Evolutionary conservation across 2,888 invertebrate species (phyloP).

Genomic region (Brachynemurus nebulosus): DNA sequence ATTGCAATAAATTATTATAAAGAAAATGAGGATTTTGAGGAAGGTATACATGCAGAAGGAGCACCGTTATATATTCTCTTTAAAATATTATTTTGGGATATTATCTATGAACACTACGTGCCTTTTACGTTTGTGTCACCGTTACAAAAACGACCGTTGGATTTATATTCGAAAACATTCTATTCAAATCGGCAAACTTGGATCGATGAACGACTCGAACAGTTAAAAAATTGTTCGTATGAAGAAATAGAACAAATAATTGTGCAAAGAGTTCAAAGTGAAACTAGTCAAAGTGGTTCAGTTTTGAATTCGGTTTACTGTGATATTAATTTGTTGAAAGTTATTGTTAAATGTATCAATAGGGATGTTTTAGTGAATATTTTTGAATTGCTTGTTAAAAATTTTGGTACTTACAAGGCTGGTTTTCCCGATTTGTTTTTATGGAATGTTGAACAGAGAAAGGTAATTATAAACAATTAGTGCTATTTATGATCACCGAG

Average conservation of each 20-base stretch:
- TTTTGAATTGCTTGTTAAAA: conserved; percentile 42
- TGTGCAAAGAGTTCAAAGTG: background rate
- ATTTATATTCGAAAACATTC: conserved; percentile 52
- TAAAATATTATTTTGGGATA: conserved; percentile 63
- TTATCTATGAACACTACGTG: conserved; percentile 45
- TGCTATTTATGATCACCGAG: too few relatives aligned
- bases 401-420: conserved; percentile 45
- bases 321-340: conserved; percentile 26
- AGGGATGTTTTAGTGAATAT: conserved; percentile 37
- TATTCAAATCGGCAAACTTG: conserved; percentile 43
- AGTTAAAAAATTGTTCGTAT: conserved; percentile 28
- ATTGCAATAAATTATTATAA: conserved; percentile 39
- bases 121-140: conserved; percentile 44
- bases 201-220: conserved; percentile 40
- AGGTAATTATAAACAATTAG: conserved; percentile 33
- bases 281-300: conserved; percentile 19
- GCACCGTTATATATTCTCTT: conserved; percentile 46
- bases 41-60: conserved; percentile 59
- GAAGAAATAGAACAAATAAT: conserved; percentile 24
- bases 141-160: conserved; percentile 57
- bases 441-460: conserved; percentile 46
- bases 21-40: conserved; percentile 30
- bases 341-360: conserved; percentile 40
- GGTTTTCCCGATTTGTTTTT: conserved; percentile 77
- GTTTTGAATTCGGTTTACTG: conserved; percentile 27